Percentiles rank a stretch among this genome's conserved stretches.
Conservation (phyloP, 2,888 invertebrate genomes). For the Neoitamus cyanurus region DNA sequence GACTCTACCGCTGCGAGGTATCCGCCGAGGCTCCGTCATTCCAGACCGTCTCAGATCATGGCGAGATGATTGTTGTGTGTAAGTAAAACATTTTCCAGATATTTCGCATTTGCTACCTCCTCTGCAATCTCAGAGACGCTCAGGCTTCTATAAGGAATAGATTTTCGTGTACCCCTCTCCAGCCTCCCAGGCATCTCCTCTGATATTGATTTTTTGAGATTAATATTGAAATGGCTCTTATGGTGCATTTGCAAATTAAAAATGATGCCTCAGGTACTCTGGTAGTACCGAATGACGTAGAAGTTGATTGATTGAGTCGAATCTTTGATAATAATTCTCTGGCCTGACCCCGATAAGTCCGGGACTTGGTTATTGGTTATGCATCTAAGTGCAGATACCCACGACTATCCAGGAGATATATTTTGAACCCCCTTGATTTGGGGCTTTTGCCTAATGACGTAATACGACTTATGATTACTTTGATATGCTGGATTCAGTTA, state of each 20-base stretch:
- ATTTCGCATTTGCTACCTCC: neutral
- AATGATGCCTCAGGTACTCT: neutral
- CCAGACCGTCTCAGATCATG: constrained; percentile 75
- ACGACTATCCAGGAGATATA: neutral
- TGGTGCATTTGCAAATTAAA: neutral
- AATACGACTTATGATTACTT: neutral
- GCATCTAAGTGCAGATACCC: neutral
- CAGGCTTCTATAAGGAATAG: neutral
- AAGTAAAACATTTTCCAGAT: constrained; percentile 63
- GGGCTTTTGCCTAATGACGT: neutral
- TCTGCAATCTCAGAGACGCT: neutral
- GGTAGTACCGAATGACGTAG: neutral
- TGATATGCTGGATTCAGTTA: neutral
- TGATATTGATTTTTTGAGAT: neutral
- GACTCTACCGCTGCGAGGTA: constrained; percentile 77
- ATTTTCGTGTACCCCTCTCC: neutral
- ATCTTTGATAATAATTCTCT: neutral
- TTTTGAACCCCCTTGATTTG: neutral
- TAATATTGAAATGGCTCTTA: neutral
- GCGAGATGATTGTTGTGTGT: constrained; percentile 77
- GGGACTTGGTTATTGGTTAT: neutral
- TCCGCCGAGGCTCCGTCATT: constrained; percentile 78
- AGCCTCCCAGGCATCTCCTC: neutral
- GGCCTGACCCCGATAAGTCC: neutral
- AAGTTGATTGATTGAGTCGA: neutral